Base-by-base conservation (phyloP, 2,888 invertebrate species). In the Dryomyza anilis region DNA sequence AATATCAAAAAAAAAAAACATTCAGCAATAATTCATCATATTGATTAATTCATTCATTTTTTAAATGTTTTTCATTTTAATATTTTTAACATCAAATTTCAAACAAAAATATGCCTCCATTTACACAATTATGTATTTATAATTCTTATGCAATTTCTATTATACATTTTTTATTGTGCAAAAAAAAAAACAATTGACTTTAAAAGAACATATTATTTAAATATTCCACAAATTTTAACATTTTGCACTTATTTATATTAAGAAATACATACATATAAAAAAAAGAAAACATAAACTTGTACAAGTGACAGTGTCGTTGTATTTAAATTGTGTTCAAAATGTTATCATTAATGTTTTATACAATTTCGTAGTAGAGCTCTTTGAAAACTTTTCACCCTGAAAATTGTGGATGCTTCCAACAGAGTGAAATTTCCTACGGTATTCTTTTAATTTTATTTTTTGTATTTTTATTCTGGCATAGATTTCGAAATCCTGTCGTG, bases 301-400 rank as follows among this genome's bases (percentile, higher is more conserved):
- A 16, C 27, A 3, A 16, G 25, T 52, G 52, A 27, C n/a, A 27
- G 25, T 52, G 23, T 12, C 27, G 25, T 14, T 29, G 27, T 25
- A n/a, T n/a, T n/a, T 3, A 25, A n/a, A 29, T 3, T 8, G 25
- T 25, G 19, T 50, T 3, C 57, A 39, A 39, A 57, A 43, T 57
- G 23, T 43, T 39, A 57, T 57, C 57, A 43, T 57, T 57, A 39
- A 7, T 57, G 57, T 39, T 57, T 39, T 43, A 43, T 39, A 27
- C 57, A 57, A 57, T 57, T 57, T 39, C 27, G n/a, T n/a, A 43
- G 19, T 16, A 43, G 19, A 19, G n/a, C n/a, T n/a, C n/a, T n/a
- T n/a, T 69, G 69, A 68, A 69, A 70, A 62, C 70, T 68, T 69
- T 69, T 69, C 70, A 71, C 69, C 70, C 70, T 66, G 70, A 68